Percentiles rank a stretch among this genome's conserved stretches.
Evolutionary conservation across 2,888 invertebrate species (phyloP).

Genomic region (Acleris emargana): DNA sequence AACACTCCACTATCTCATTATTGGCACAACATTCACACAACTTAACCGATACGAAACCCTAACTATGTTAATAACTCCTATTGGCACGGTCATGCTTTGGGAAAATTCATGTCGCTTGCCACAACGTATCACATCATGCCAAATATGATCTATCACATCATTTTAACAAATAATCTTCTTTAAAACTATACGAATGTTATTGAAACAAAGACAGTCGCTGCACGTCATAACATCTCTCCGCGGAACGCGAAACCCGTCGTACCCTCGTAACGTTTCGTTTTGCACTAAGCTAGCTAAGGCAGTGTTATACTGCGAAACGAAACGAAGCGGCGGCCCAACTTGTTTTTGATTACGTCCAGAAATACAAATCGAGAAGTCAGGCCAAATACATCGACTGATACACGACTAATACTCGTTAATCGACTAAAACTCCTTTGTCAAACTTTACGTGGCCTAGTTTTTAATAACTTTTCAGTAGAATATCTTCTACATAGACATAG

Average conservation of each 20-base stretch:
- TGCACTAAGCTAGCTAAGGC: constrained; percentile 49
- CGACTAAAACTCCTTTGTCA: too few relatives aligned
- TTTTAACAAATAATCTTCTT: constrained; percentile 54
- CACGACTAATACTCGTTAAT: too few relatives aligned
- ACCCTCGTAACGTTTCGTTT: constrained; percentile 54
- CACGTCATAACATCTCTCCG: constrained; percentile 81
- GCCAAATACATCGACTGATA: neutral
- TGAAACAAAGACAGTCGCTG: constrained; percentile 79
- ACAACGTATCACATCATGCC: constrained; percentile 52
- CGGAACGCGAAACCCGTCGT: constrained; percentile 58
- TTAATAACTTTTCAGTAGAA: too few relatives aligned
- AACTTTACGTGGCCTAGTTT: too few relatives aligned
- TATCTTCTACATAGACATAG: constrained; percentile 57
- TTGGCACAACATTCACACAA: constrained; percentile 82
- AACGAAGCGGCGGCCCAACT: constrained; percentile 24
- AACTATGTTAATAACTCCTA: constrained; percentile 78
- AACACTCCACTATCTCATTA: constrained; percentile 83
- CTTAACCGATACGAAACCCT: constrained; percentile 79
- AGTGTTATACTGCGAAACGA: constrained; percentile 33
- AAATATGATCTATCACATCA: constrained; percentile 69
- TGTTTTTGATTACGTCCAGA: constrained; percentile 35
- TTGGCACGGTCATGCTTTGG: constrained; percentile 82
- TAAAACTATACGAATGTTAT: constrained; percentile 65
- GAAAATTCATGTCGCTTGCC: constrained; percentile 68
- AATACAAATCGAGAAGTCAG: constrained; percentile 3